Base-by-base conservation (phyloP, 1,140 invertebrate genomes). In the Atta texana region DNA sequence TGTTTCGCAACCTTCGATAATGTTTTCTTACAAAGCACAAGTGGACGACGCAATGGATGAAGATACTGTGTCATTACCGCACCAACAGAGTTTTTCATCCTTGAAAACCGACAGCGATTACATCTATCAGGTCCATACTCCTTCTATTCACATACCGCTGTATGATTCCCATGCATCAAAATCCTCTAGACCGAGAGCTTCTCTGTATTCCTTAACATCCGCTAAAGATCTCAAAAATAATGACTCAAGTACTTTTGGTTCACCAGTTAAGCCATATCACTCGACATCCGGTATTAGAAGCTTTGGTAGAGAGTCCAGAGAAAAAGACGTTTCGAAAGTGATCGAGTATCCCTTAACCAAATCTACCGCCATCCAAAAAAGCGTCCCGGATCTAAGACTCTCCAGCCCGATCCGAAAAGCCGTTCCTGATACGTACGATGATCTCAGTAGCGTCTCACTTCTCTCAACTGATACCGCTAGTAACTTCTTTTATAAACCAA, bases 21-120 rank as follows among this genome's bases (percentile, higher is more conserved):
- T 97, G 95, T 98, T 98, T 95, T 98, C 97, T 24, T 98, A 98
- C 94, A 98, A 98, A 95, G 96, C 97, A 63, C 97, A 98, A 93
- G 96, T 97, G 91, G 97, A 98, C 93, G 97, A 98, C 93, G 96
- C 96, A 8, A 96, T 97, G 94, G 97, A 98, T 88, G 97, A 98
- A 89, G 97, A 98, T 89, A 97, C 97, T 76, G 97, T 98, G 2
- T 98, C 97, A 14, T 94, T 98, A 92, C 97, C 97, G 2, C 97
- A 97, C 92, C 97, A 97, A 93, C 96, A 97, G 89, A 97, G 96
- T 87, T 97, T 97, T 92, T 97, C 97, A 69, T 97, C 97, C 24
- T 95, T 97, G 74, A 97, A 97, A 95, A 97, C 97, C 55, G 97
- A 97, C 95, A 97, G 97, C 87, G 97, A 97, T 93, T 97, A 97